phyloP scores from a whole-genome alignment of 2,797 vertebrate genomes.

The Mormyrops boulengeri region DNA sequence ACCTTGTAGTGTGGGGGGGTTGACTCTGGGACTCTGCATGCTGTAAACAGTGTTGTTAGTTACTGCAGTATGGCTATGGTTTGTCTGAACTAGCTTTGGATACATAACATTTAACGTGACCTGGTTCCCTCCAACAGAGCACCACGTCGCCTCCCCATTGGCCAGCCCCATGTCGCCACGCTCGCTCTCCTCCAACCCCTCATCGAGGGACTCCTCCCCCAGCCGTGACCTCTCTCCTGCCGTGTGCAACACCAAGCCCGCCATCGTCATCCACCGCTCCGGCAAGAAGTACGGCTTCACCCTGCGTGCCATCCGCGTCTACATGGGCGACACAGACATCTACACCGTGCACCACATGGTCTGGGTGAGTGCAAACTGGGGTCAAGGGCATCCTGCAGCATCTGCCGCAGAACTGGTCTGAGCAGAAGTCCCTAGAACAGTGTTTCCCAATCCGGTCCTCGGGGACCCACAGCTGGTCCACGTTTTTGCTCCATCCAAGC shows the following conservation, averaged over 20 bases:
- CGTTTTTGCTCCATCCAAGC: neutral
- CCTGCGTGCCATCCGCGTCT: slow-evolving; percentile 88
- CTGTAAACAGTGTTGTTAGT: neutral
- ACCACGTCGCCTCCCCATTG: slow-evolving; percentile 84
- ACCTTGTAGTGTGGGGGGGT: neutral
- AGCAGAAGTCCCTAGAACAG: neutral
- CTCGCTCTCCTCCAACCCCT: slow-evolving; percentile 93
- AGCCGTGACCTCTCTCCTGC: slow-evolving; percentile 87
- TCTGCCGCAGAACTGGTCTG: neutral
- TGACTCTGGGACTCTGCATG: neutral
- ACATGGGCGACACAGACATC: slow-evolving; percentile 92
- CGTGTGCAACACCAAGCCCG: slow-evolving; percentile 68
- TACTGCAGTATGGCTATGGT: neutral
- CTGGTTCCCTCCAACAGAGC: slow-evolving; percentile 59
- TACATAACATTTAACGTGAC: neutral
- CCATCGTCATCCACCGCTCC: slow-evolving; percentile 82
- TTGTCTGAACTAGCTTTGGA: neutral
- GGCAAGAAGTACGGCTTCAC: slow-evolving; percentile 98
- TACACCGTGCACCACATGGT: slow-evolving; percentile 97
- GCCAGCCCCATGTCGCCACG: slow-evolving; percentile 96
- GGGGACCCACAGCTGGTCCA: neutral
- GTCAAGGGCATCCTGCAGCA: neutral
- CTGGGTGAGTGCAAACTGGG: slow-evolving; percentile 73
- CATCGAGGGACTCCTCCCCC: slow-evolving; percentile 93
- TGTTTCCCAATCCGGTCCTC: neutral